These are phyloP conservation scores for Chrysolina haemoptera DNA, from an alignment of 2,888 invertebrate genomes.

Conservation along the genomic window DNA sequence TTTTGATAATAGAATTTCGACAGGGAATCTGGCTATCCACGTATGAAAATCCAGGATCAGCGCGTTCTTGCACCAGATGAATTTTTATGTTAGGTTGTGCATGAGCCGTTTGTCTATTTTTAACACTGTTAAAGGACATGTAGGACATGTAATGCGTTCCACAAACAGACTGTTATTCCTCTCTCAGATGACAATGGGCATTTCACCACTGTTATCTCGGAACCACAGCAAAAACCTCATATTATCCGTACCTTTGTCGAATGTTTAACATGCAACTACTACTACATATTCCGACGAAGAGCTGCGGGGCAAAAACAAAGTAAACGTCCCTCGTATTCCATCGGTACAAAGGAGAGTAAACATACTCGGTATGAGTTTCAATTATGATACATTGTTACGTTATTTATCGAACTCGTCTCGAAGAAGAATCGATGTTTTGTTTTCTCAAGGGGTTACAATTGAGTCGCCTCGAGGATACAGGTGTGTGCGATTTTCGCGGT, in stretches of 20 bases:
- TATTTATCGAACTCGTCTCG: conserved; percentile 23
- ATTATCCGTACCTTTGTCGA: not conserved
- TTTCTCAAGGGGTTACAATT: conserved; percentile 24
- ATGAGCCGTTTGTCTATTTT: no score
- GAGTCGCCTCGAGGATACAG: conserved; percentile 26
- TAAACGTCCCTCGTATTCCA: conserved; percentile 19
- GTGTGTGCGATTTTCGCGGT: conserved; percentile 21
- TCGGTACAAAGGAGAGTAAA: conserved; percentile 9
- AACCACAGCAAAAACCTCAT: no score
- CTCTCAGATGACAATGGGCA: no score
- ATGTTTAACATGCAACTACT: not conserved
- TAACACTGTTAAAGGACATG: no score
- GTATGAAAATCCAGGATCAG: no score
- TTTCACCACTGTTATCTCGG: no score
- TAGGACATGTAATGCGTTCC: no score
- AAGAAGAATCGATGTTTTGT: not conserved
- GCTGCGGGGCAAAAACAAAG: conserved; percentile 29
- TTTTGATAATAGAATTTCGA: no score
- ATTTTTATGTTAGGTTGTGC: no score
- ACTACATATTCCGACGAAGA: conserved; percentile 6
- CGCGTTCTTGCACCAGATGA: no score
- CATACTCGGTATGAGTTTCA: not conserved
- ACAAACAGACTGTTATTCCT: no score
- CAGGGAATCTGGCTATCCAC: no score
- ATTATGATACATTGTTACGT: conserved; percentile 24